Evolutionary conservation across 2,888 invertebrate species (phyloP).

Genomic region (Xanthia icteritia): DNA sequence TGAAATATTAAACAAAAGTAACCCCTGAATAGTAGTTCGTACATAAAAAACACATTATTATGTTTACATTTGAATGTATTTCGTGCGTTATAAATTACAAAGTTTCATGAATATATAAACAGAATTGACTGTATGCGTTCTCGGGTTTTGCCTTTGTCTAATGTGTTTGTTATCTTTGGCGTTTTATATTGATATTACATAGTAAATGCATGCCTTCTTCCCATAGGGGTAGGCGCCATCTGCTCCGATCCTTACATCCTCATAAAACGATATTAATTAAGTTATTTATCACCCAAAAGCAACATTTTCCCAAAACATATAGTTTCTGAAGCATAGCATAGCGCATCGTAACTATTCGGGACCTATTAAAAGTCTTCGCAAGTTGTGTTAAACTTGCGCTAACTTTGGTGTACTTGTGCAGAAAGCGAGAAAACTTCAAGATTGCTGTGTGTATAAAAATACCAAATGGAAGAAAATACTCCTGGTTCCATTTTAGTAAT

Average conservation of each 20-base stretch:
- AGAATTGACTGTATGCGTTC: not conserved
- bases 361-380: constrained; percentile 40
- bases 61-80: constrained; percentile 38
- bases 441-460: constrained; percentile 23
- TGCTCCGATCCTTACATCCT: not conserved
- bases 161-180: not conserved
- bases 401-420: constrained; percentile 67
- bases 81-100: constrained; percentile 26
- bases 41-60: constrained; percentile 30
- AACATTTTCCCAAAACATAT: constrained; percentile 3
- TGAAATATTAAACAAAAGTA: constrained; percentile 24
- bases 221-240: not conserved
- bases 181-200: not conserved
- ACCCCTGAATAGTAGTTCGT: constrained; percentile 29
- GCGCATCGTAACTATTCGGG: constrained; percentile 40
- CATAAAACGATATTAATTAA: too few relatives aligned
- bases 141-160: not conserved
- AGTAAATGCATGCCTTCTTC: not conserved
- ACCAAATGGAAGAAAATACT: constrained; percentile 18
- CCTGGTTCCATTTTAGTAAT: constrained; percentile 15
- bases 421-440: constrained; percentile 48
- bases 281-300: not conserved
- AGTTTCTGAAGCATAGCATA: constrained; percentile 30
- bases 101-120: constrained; percentile 28
- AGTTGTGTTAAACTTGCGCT: constrained; percentile 42